These are phyloP conservation scores for Indicator maculatus DNA, from an alignment of 2,113 vertebrate genomes.

Conservation along the genomic window DNA sequence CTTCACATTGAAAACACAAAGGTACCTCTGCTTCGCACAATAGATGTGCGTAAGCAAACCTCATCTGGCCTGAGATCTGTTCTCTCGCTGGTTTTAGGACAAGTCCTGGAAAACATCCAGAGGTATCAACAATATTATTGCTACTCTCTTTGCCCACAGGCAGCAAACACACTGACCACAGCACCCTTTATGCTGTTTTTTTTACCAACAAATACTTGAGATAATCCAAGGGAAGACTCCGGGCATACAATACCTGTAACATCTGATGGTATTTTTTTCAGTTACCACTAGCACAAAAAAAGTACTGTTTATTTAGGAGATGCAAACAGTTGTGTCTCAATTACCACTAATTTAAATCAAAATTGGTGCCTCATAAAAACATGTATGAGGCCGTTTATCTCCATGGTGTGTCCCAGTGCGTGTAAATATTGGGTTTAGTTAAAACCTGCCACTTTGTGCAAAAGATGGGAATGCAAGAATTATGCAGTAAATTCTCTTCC, in stretches of 20 bases:
- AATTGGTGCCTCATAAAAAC: background rate
- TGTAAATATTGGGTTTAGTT: background rate
- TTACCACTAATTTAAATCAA: background rate
- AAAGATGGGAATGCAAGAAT: background rate
- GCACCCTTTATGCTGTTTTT: rapidly evolving
- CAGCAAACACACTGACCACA: background rate
- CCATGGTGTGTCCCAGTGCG: rapidly evolving
- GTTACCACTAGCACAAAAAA: background rate
- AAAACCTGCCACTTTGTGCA: background rate
- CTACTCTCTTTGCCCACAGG: background rate
- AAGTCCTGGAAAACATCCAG: background rate
- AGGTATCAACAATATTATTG: background rate
- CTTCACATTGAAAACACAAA: background rate
- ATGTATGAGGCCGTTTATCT: background rate
- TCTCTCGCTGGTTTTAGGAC: background rate
- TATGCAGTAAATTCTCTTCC: background rate
- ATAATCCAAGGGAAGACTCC: background rate
- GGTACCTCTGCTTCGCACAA: background rate
- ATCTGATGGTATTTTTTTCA: background rate
- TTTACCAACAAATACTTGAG: background rate
- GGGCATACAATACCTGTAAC: background rate
- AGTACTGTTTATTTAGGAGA: background rate
- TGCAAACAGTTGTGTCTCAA: background rate
- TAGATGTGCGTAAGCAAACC: background rate
- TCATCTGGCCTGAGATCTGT: background rate